A percentile compares a stretch with the other conserved stretches of the same genome.
phyloP scores from a whole-genome alignment of 2,113 vertebrate genomes.

The Laterallus jamaicensis region DNA sequence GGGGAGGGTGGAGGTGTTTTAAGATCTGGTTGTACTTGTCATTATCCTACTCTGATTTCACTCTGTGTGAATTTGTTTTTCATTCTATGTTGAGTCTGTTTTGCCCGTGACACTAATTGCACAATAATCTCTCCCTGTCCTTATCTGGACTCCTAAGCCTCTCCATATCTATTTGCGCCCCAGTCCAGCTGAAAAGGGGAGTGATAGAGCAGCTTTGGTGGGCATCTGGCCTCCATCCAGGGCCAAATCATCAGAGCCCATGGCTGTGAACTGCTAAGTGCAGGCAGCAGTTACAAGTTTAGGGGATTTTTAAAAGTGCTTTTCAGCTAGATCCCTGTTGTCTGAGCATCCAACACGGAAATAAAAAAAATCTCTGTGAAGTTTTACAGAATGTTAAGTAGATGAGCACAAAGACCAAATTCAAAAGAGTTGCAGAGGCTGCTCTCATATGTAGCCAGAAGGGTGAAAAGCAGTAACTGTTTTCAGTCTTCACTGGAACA shows the following conservation, averaged over 20 bases:
- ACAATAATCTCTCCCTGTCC: no score
- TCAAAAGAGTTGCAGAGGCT: not conserved
- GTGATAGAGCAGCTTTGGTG: no score
- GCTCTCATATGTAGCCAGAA: not conserved
- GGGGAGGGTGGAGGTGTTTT: no score
- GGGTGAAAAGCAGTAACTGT: not conserved
- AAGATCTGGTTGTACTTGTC: no score
- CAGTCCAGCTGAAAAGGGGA: no score
- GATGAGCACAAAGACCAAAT: not conserved
- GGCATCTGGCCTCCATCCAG: no score
- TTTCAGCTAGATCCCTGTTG: not conserved
- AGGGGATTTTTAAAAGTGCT: not conserved
- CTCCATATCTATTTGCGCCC: no score
- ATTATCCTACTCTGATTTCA: no score
- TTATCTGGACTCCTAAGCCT: no score
- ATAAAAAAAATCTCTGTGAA: not conserved
- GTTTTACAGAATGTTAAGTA: not conserved
- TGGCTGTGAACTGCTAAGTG: accelerated
- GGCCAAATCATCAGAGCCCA: not conserved
- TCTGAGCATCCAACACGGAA: not conserved
- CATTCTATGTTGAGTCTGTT: no score
- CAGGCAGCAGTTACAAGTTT: not conserved
- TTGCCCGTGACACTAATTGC: no score
- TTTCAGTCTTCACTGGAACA: not conserved
- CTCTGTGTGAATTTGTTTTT: no score